Evolutionary conservation across 2,797 vertebrate species (phyloP).

Genomic region (Cyprinella venusta): DNA sequence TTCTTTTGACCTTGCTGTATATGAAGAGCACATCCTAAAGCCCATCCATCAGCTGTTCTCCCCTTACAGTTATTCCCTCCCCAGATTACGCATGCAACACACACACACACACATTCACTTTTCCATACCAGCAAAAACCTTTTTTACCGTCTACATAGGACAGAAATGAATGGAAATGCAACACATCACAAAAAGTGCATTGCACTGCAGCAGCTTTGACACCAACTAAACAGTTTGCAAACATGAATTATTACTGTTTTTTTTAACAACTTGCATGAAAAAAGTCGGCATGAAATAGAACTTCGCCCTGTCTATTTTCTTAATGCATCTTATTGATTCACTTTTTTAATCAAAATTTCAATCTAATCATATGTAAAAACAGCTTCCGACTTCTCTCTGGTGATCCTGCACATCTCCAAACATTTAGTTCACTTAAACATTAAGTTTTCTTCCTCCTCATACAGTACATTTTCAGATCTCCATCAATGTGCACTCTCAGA

Average conservation of each 20-base stretch:
- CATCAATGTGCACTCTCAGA: no score
- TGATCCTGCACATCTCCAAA: no score
- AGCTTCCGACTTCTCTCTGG: no score
- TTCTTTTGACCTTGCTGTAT: conserved; percentile 29
- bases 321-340: not conserved
- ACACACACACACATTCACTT: not conserved
- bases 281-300: not conserved
- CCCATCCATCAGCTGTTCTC: conserved; percentile 26
- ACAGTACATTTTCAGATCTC: not conserved
- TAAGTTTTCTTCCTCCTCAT: no score
- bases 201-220: not conserved
- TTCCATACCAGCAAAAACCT: not conserved
- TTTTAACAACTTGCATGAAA: not conserved
- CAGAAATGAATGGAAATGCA: no score
- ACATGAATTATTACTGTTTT: not conserved
- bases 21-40: conserved; percentile 1
- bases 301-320: not conserved
- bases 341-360: not conserved
- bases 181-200: not conserved
- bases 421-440: no score
- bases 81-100: conserved; percentile 6
- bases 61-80: conserved; percentile 9
- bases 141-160: not conserved
- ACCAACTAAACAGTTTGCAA: not conserved
- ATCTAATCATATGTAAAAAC: no score